phyloP scores from a whole-genome alignment of 2,888 invertebrate genomes.

The Nezara viridula region DNA sequence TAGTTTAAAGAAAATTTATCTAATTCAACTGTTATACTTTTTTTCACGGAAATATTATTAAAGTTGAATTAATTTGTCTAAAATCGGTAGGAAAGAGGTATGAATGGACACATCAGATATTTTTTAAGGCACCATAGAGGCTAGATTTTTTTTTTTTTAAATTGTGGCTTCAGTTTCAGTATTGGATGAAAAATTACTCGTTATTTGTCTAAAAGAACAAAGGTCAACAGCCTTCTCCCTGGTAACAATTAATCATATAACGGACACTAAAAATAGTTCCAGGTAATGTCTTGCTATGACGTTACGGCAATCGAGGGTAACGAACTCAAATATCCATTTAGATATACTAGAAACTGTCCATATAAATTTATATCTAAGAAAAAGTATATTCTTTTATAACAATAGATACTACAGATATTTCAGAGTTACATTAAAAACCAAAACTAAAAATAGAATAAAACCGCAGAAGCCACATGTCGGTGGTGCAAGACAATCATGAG shows the following conservation, averaged over 20 bases:
- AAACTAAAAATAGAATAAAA: neutral
- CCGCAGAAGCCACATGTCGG: neutral
- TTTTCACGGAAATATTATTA: no score
- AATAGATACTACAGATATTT: neutral
- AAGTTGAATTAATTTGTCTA: no score
- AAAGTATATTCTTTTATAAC: neutral
- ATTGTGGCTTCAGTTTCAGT: neutral
- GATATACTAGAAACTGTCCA: neutral
- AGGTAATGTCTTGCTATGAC: neutral
- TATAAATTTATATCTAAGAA: neutral
- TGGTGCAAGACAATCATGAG: neutral
- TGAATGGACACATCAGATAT: no score
- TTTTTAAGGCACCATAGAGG: neutral
- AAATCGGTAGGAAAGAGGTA: no score
- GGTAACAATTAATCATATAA: slow-evolving; percentile 33
- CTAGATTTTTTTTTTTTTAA: neutral
- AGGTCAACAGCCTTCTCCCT: neutral
- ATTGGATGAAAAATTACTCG: neutral
- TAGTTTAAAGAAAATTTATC: no score
- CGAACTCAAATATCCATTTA: neutral
- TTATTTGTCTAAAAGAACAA: neutral
- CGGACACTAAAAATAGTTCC: neutral
- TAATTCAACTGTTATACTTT: no score
- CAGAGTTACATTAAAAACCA: neutral
- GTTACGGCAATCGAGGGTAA: neutral